Evolutionary conservation across 2,113 vertebrate genomes (phyloP).

Genomic region (Phrynocephalus versicolor): DNA sequence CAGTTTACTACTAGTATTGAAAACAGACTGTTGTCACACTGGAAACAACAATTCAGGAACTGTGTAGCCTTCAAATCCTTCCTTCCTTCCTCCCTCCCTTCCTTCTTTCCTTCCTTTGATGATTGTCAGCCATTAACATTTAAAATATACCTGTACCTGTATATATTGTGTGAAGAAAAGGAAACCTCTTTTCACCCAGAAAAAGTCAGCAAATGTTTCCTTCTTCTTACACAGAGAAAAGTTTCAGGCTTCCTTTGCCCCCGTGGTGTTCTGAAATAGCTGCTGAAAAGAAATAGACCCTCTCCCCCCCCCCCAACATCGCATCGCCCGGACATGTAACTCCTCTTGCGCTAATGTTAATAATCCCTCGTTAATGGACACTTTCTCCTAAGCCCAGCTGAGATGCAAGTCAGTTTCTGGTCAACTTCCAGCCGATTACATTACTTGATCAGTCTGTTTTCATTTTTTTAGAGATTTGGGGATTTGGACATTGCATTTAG

Average conservation of each 20-base stretch:
- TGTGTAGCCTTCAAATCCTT: too few relatives aligned
- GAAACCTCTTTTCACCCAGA: neutral
- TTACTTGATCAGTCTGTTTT: constrained; percentile 79
- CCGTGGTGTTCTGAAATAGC: neutral
- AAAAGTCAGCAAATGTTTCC: neutral
- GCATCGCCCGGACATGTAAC: constrained; percentile 67
- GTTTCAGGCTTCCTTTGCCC: neutral
- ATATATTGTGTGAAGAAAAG: neutral
- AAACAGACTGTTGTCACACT: too few relatives aligned
- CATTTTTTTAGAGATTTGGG: constrained; percentile 78
- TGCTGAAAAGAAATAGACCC: neutral
- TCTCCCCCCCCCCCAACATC: constrained; percentile 67
- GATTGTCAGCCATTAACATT: neutral
- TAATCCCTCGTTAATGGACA: constrained; percentile 81
- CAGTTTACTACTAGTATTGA: too few relatives aligned
- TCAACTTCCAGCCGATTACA: constrained; percentile 74
- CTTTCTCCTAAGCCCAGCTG: constrained; percentile 73
- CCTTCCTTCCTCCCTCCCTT: too few relatives aligned
- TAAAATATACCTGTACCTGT: too few relatives aligned
- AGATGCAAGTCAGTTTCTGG: constrained; percentile 71
- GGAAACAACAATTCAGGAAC: too few relatives aligned
- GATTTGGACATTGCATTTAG: constrained; percentile 73
- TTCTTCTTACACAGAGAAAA: too few relatives aligned
- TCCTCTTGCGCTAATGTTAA: constrained; percentile 63
- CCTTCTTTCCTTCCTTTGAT: too few relatives aligned